These are phyloP conservation scores for Drosophila niveifrons DNA, from an alignment of 2,888 invertebrate species.

Conservation along the genomic window DNA sequence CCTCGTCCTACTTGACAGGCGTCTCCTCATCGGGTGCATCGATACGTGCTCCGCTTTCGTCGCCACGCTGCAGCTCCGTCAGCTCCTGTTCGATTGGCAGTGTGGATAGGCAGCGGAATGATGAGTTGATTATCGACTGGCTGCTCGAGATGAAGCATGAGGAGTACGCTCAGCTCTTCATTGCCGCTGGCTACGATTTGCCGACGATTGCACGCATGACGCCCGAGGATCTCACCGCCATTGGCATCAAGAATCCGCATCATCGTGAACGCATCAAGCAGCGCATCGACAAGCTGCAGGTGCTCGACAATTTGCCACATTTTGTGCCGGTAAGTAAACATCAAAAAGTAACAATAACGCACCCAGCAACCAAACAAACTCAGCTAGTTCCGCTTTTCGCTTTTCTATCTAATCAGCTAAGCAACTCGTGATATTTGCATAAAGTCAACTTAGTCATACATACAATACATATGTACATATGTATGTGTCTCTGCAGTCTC, in stretches of 20 bases:
- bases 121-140: slow-evolving; percentile 98
- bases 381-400: slow-evolving; percentile 32
- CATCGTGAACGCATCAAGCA: slow-evolving; percentile 98
- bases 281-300: slow-evolving; percentile 97
- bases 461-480: no score
- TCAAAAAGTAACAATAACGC: neutral
- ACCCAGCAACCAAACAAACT: slow-evolving; percentile 29
- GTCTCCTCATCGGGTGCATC: slow-evolving; percentile 83
- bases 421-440: slow-evolving; percentile 64
- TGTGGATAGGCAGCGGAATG: slow-evolving; percentile 91
- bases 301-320: slow-evolving; percentile 97
- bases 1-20: slow-evolving; percentile 90
- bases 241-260: slow-evolving; percentile 98
- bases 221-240: slow-evolving; percentile 96
- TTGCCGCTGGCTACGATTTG: slow-evolving; percentile 98
- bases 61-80: slow-evolving; percentile 89
- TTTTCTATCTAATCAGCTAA: slow-evolving; percentile 56
- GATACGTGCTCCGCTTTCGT: slow-evolving; percentile 86
- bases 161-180: slow-evolving; percentile 96
- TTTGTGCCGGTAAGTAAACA: slow-evolving; percentile 92
- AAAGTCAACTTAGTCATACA: slow-evolving; percentile 49
- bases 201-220: slow-evolving; percentile 99
- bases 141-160: slow-evolving; percentile 96
- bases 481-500: slow-evolving; percentile 11
- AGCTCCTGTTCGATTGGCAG: slow-evolving; percentile 92